Conservation (phyloP, 2,888 invertebrate species). For the Orthosia incerta region DNA sequence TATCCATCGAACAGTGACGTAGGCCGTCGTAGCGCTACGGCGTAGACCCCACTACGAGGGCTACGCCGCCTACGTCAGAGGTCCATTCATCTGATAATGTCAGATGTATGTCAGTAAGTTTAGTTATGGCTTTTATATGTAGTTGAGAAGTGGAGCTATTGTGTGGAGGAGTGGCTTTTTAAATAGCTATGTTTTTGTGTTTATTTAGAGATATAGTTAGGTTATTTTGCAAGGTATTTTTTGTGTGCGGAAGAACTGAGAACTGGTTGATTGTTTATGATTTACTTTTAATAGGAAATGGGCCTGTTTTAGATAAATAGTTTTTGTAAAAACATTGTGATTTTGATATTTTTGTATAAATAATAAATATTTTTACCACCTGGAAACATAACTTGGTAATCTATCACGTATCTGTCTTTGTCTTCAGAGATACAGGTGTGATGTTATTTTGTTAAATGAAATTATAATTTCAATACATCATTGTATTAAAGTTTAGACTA, state of each 20-base stretch:
- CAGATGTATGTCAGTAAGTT: too few species aligned
- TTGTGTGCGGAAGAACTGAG: background rate
- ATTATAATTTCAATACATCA: too few species aligned
- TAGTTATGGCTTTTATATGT: slow-evolving; percentile 36
- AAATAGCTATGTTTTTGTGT: background rate
- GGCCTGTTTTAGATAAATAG: too few species aligned
- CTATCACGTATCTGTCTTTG: too few species aligned
- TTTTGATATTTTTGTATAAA: too few species aligned
- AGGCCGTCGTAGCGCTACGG: slow-evolving; percentile 59
- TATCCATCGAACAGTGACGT: slow-evolving; percentile 43
- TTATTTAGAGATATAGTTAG: background rate
- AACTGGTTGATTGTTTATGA: background rate
- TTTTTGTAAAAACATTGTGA: too few species aligned
- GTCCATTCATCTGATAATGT: slow-evolving; percentile 65
- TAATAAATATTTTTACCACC: too few species aligned
- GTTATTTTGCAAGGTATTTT: background rate
- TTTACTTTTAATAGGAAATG: too few species aligned
- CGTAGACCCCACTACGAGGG: slow-evolving; percentile 63
- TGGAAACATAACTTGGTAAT: too few species aligned
- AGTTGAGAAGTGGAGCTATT: slow-evolving; percentile 7
- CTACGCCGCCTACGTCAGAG: slow-evolving; percentile 67
- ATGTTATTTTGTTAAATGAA: too few species aligned
- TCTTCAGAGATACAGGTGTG: too few species aligned
- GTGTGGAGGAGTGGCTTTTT: slow-evolving; percentile 2
- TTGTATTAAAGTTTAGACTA: too few species aligned